Evolutionary conservation across 2,113 vertebrate genomes (phyloP).

Genomic region (Stegostoma tigrinum): DNA sequence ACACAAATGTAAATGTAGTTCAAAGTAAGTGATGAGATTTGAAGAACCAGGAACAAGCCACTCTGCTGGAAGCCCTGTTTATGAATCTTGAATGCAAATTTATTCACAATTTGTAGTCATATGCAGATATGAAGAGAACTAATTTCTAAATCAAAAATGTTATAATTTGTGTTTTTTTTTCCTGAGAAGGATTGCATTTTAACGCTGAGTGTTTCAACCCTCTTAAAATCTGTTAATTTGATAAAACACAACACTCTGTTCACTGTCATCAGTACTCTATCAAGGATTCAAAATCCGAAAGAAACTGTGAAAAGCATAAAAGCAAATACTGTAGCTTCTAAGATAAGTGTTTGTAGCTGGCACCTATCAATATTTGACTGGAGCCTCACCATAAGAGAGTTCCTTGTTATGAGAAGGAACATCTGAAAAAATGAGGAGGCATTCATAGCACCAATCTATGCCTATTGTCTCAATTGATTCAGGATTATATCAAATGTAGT

Average conservation of each 20-base stretch:
- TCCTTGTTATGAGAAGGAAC: neutral
- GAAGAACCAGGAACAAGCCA: neutral
- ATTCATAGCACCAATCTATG: neutral
- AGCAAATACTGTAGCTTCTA: neutral
- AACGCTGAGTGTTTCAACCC: neutral
- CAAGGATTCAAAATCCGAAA: neutral
- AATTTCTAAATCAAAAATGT: neutral
- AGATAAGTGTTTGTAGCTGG: neutral
- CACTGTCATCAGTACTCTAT: neutral
- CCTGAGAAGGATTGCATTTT: conserved; percentile 39
- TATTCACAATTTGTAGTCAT: neutral
- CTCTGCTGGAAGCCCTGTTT: neutral
- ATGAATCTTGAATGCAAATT: neutral
- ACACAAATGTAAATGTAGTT: neutral
- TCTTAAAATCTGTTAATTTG: neutral
- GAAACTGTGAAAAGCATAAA: neutral
- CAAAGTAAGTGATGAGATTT: neutral
- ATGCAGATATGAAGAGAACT: neutral
- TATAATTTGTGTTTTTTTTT: conserved; percentile 42
- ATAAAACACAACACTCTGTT: neutral
- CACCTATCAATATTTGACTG: neutral
- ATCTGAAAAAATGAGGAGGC: neutral
- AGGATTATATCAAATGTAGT: neutral
- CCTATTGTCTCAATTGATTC: neutral
- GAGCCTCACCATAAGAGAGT: neutral